Conservation (phyloP, 2,888 invertebrate species). For the Platynereis dumerilii region DNA sequence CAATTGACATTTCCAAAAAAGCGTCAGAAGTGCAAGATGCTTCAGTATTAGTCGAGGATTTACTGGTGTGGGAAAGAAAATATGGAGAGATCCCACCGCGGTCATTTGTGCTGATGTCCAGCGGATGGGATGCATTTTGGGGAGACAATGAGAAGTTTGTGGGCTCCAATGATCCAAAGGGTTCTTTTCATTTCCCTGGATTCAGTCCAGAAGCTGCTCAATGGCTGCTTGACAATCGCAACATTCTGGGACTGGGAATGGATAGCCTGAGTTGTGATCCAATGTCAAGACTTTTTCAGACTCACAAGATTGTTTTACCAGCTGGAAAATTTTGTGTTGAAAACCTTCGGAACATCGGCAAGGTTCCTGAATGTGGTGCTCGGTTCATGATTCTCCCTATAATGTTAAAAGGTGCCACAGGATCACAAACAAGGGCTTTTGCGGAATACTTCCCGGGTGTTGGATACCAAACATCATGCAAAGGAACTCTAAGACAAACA, state of each 20-base stretch:
- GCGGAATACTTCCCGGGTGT: background rate
- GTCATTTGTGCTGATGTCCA: background rate
- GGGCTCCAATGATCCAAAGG: background rate
- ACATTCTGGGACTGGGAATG: background rate
- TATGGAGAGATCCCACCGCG: background rate
- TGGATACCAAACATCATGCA: too few species aligned
- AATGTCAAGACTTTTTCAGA: background rate
- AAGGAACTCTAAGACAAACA: too few species aligned
- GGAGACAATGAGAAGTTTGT: slow-evolving; percentile 1
- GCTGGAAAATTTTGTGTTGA: slow-evolving; percentile 5
- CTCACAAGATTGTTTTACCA: background rate
- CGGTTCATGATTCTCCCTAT: background rate
- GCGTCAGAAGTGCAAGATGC: background rate
- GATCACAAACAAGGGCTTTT: background rate
- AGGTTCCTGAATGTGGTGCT: background rate
- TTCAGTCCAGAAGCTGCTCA: background rate
- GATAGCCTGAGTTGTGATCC: background rate
- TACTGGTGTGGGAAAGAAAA: background rate
- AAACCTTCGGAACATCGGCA: background rate
- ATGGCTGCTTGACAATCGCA: background rate
- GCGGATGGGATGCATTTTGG: background rate
- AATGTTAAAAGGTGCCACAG: background rate
- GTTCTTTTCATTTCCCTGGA: slow-evolving; percentile 4
- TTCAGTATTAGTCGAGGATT: background rate
- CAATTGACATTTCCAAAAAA: background rate